Evolutionary conservation across 2,113 vertebrate species (phyloP), one percentile per base, ranked within the genome.

Genomic region (Arenaria interpres): DNA sequence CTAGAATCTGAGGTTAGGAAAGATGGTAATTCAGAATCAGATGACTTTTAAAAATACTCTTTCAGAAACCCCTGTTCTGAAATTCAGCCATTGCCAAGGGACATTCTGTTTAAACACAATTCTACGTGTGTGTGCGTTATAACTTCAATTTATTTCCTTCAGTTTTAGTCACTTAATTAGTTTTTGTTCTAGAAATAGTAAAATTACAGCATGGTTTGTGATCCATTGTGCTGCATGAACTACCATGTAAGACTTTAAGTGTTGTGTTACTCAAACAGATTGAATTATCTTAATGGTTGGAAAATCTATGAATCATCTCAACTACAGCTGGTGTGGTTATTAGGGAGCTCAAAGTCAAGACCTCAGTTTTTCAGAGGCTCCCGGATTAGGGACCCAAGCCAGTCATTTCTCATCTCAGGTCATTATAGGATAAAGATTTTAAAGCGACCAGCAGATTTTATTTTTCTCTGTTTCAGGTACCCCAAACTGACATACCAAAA

Each of bases 281-380:
- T 81, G 51, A 84, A 92, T 92, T 95, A 90, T 92, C 62, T 79
- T 92, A 87, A 92, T 89, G 76, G 45, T 19, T 90, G 94, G 89
- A 97, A 97, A 92, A 95, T 85, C 86, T 89, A 69, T 95, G 87
- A 97, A 94, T 96, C 84, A 92, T 95, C 86, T 91, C 74, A 64
- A 2, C 69, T 97, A 62, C 69, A 95, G 87, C 69, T 95, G 66
- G 53, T 91, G 51, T 68, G 76, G 81, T 81, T 92, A 53, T 92
- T 73, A 82, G 51, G 66, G 73, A 88, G 14, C 64, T 85, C 39
- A 37, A 48, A 95, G 62, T 92, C 30, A 78, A 88, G 79, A 81
- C 56, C 51, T 95, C 39, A 41, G 33, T 87, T 91, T 80, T 75
- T 91, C 77, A 88, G 77, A 62, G 76, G 30, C 68, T 92, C 18